Evolutionary conservation across 2,888 invertebrate species (phyloP).

Genomic region (Anthrax anthrax): DNA sequence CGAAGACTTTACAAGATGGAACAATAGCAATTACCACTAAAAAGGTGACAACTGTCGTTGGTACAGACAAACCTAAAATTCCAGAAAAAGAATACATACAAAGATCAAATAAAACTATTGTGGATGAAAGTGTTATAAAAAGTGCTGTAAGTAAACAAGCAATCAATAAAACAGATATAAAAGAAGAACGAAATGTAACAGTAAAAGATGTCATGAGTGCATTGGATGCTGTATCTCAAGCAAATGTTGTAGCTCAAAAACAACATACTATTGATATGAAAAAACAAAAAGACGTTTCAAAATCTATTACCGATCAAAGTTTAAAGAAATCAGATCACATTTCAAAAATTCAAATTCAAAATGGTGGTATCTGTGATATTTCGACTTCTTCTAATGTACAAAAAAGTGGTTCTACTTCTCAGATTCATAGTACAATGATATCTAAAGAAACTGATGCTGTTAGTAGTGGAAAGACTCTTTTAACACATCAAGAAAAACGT

Average conservation of each 20-base stretch:
- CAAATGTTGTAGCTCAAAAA: background rate
- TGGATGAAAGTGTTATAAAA: slow-evolving; percentile 28
- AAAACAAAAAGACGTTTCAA: background rate
- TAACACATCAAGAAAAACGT: no score
- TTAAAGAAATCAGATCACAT: background rate
- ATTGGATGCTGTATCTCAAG: background rate
- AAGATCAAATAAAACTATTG: slow-evolving; percentile 26
- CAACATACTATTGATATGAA: background rate
- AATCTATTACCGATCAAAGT: background rate
- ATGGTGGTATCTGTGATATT: background rate
- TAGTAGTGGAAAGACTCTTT: background rate
- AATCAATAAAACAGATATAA: slow-evolving; percentile 15
- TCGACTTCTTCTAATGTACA: slow-evolving; percentile 5
- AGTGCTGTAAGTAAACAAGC: slow-evolving; percentile 26
- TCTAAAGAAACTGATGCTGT: background rate
- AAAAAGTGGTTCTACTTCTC: no score
- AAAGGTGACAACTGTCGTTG: slow-evolving; percentile 34
- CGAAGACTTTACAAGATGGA: slow-evolving; percentile 38
- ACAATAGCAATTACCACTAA: slow-evolving; percentile 38
- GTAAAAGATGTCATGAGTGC: background rate
- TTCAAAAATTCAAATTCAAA: background rate
- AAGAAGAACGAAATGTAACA: background rate
- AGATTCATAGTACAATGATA: background rate
- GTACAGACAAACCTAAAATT: slow-evolving; percentile 24
- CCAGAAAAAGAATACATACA: slow-evolving; percentile 30